These are phyloP conservation scores for Coelopa pilipes DNA, from an alignment of 2,888 invertebrate species.

Conservation along the genomic window DNA sequence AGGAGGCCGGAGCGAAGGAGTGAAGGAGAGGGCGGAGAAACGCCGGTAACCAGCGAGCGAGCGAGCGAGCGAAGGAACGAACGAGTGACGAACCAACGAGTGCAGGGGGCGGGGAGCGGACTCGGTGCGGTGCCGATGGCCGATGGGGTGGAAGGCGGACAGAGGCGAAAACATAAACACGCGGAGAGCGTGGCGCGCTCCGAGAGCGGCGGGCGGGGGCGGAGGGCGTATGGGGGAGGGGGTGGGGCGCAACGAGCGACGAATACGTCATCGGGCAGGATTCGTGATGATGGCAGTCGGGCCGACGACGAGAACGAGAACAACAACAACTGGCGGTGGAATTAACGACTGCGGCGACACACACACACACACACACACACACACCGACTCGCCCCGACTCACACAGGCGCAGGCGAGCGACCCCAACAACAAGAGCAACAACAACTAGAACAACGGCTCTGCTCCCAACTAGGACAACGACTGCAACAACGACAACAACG, in stretches of 20 bases:
- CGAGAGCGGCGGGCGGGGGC: neutral
- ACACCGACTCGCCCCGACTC: too few species aligned
- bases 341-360: constrained; percentile 37
- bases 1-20: too few species aligned
- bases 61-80: neutral
- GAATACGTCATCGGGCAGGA: constrained; percentile 35
- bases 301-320: constrained; percentile 52
- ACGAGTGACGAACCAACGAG: neutral
- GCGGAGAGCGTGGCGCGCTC: neutral
- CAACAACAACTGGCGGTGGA: constrained; percentile 38
- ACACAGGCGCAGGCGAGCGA: constrained; percentile 26
- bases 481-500: neutral
- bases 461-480: neutral
- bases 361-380: too few species aligned
- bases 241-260: constrained; percentile 14
- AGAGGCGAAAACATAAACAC: constrained; percentile 3
- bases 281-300: constrained; percentile 50
- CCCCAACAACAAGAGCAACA: constrained; percentile 35
- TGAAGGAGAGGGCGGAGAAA: neutral
- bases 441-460: constrained; percentile 29
- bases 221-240: neutral
- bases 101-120: neutral
- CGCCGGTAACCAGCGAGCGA: constrained; percentile 29
- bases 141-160: neutral
- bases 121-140: neutral